Conservation (phyloP, 2,113 vertebrate species). For the Loxodonta africana region DNA sequence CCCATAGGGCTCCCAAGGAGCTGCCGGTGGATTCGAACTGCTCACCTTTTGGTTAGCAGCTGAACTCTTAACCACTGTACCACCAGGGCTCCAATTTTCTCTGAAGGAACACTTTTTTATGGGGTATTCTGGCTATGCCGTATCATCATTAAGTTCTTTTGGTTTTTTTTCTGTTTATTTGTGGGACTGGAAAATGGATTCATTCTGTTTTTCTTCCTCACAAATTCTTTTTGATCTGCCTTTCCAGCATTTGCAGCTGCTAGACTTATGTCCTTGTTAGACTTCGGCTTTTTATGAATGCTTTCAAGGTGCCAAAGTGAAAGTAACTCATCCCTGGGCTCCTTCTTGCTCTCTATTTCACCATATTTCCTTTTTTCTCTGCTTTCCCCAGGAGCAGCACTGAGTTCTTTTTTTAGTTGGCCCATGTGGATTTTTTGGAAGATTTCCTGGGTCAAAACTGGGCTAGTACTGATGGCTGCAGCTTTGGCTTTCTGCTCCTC, state of each 20-base stretch:
- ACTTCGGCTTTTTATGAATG: slow-evolving; percentile 77
- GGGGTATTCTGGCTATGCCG: slow-evolving; percentile 91
- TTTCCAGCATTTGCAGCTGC: slow-evolving; percentile 90
- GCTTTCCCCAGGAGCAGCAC: slow-evolving; percentile 89
- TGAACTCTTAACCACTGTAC: no score
- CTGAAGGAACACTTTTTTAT: slow-evolving; percentile 93
- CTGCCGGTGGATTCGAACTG: no score
- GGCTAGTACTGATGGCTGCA: slow-evolving; percentile 88
- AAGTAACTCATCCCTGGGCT: slow-evolving; percentile 87
- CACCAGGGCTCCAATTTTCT: slow-evolving; percentile 83
- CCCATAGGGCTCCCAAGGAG: no score
- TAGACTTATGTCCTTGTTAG: background rate
- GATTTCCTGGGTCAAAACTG: no score
- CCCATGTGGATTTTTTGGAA: slow-evolving; percentile 72
- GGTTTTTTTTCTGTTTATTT: slow-evolving; percentile 94
- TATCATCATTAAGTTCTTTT: slow-evolving; percentile 97
- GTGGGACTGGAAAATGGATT: slow-evolving; percentile 95
- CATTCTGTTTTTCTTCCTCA: slow-evolving; percentile 90
- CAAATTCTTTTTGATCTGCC: slow-evolving; percentile 92
- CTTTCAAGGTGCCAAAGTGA: slow-evolving; percentile 87
- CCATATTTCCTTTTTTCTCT: slow-evolving; percentile 90
- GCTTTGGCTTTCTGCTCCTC: slow-evolving; percentile 93
- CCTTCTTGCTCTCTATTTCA: slow-evolving; percentile 66
- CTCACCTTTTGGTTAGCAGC: no score
- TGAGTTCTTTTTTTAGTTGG: slow-evolving; percentile 93